A percentile compares a stretch with the other conserved stretches of the same genome.
phyloP scores from a whole-genome alignment of 2,888 invertebrate species.

The Drosophila imparisetae region DNA sequence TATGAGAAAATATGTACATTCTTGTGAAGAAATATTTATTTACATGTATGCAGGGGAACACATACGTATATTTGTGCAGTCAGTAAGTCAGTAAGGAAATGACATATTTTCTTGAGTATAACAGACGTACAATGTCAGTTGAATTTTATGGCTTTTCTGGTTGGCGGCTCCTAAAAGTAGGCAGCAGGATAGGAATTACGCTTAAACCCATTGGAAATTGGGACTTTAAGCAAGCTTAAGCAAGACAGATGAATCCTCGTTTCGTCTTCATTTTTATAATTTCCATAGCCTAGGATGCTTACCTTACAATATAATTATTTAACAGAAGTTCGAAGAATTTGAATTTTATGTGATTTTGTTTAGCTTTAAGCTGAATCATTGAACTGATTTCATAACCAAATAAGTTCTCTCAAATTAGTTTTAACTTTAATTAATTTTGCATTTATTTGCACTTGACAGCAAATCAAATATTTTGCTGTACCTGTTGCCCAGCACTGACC shows the following conservation, averaged over 20 bases:
- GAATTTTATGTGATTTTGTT: background rate
- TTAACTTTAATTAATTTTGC: background rate
- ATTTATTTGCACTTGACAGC: conserved; percentile 10
- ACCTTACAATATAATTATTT: background rate
- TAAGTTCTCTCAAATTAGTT: background rate
- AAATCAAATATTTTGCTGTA: conserved; percentile 33
- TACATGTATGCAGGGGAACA: background rate
- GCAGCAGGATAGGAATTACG: background rate
- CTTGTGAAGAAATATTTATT: conserved; percentile 9
- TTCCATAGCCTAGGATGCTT: background rate
- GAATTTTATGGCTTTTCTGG: background rate
- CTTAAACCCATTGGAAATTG: too few relatives aligned
- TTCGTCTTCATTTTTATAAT: background rate
- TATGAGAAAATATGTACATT: conserved; percentile 4
- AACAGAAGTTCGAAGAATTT: background rate
- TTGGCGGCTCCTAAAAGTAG: background rate
- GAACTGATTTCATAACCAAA: background rate
- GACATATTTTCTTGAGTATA: background rate
- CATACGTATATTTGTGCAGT: too few relatives aligned
- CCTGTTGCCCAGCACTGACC: conserved; percentile 45
- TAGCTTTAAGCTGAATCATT: background rate
- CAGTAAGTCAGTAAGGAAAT: background rate
- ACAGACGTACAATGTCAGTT: background rate
- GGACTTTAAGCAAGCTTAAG: background rate
- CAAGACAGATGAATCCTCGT: background rate